Conservation (phyloP, 2,797 vertebrate genomes). For the Emydoidea blandingii region DNA sequence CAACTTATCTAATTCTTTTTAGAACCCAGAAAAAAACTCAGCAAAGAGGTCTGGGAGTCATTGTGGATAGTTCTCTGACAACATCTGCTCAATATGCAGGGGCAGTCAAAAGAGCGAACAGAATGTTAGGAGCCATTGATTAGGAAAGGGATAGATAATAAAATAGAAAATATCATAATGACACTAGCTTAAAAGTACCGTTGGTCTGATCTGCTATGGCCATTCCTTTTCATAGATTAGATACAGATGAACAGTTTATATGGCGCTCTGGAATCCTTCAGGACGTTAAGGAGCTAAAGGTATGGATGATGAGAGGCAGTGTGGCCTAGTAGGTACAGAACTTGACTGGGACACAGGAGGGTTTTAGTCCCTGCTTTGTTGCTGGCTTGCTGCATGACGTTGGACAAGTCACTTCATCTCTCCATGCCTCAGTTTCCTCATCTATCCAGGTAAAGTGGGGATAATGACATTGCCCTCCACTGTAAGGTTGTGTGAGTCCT, state of each 20-base stretch:
- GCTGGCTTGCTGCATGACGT: background rate
- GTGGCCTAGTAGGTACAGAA: background rate
- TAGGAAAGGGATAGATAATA: background rate
- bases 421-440: background rate
- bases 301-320: slow-evolving; percentile 4
- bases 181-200: background rate
- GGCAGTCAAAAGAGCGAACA: background rate
- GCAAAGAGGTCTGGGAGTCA: background rate
- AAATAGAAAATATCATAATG: background rate
- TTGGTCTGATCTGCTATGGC: background rate
- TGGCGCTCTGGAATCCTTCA: background rate
- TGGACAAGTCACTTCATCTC: background rate
- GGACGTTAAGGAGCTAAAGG: slow-evolving; percentile 30
- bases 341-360: background rate
- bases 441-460: background rate
- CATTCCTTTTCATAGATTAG: background rate
- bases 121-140: background rate
- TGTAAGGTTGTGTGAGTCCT: too few species aligned
- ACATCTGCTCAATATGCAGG: background rate
- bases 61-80: background rate
- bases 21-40: background rate
- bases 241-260: background rate
- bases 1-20: background rate
- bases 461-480: background rate
- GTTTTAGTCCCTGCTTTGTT: background rate